Evolutionary conservation across 1,140 invertebrate species (phyloP).

Genomic region (Drosophila asahinai): DNA sequence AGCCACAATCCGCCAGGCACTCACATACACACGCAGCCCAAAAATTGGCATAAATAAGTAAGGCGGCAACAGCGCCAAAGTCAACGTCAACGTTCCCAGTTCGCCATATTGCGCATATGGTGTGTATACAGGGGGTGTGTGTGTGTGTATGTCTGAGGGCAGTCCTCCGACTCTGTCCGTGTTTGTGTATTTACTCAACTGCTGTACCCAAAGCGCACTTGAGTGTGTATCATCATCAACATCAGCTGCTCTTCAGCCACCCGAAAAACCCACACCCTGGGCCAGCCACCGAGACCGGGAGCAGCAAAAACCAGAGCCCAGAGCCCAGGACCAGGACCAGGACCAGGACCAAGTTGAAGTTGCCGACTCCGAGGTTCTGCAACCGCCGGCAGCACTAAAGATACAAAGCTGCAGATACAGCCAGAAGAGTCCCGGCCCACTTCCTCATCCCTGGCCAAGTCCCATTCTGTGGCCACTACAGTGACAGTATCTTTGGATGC

Average conservation of each 20-base stretch:
- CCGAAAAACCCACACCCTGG: slow-evolving; percentile 6
- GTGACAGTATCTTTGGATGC: slow-evolving; percentile 83
- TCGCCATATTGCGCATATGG: slow-evolving; percentile 73
- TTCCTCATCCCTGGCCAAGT: slow-evolving; percentile 4
- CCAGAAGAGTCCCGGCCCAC: slow-evolving; percentile 28
- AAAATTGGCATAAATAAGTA: slow-evolving; percentile 83
- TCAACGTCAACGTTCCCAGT: slow-evolving; percentile 45
- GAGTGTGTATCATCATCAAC: slow-evolving; percentile 84
- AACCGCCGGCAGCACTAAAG: slow-evolving; percentile 60
- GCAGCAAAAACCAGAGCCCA: slow-evolving; percentile 20
- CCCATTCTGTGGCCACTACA: slow-evolving; percentile 66
- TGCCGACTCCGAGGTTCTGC: slow-evolving; percentile 46
- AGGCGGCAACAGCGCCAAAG: slow-evolving; percentile 49
- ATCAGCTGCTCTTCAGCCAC: slow-evolving; percentile 79
- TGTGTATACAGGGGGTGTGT: slow-evolving; percentile 24
- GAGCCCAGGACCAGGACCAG: slow-evolving; percentile 22
- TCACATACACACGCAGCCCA: slow-evolving; percentile 24
- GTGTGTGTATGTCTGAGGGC: slow-evolving; percentile 7
- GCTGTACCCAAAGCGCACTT: slow-evolving; percentile 81
- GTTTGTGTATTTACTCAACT: slow-evolving; percentile 76
- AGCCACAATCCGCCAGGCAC: slow-evolving; percentile 37
- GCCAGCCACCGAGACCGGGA: background rate
- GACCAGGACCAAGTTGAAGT: slow-evolving; percentile 51
- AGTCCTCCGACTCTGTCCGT: slow-evolving; percentile 13
- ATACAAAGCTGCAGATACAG: slow-evolving; percentile 74